phyloP scores from a whole-genome alignment of 2,797 vertebrate species.

The Chromis chromis region DNA sequence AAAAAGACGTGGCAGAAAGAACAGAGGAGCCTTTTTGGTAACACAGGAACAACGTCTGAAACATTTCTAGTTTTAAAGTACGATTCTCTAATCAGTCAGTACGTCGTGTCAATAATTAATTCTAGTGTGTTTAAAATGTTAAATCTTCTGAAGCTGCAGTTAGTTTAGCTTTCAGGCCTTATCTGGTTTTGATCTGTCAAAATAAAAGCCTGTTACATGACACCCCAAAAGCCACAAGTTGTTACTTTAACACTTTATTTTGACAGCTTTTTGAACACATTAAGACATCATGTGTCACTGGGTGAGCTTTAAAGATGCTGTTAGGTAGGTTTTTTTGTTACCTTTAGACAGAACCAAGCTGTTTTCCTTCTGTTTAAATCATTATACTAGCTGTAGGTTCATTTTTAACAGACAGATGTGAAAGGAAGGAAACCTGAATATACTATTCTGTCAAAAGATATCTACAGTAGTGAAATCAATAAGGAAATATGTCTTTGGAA shows the following conservation, averaged over 20 bases:
- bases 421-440: too few relatives aligned
- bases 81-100: too few relatives aligned
- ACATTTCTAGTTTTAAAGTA: neutral
- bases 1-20: conserved; percentile 16
- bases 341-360: neutral
- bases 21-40: neutral
- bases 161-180: neutral
- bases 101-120: too few relatives aligned
- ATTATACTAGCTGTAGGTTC: too few relatives aligned
- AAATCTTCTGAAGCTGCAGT: neutral
- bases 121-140: too few relatives aligned
- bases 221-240: conserved; percentile 3
- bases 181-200: too few relatives aligned
- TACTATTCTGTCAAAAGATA: too few relatives aligned
- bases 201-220: neutral
- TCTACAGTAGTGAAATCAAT: too few relatives aligned
- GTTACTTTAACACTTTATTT: conserved; percentile 4
- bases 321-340: neutral
- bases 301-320: neutral
- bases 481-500: too few relatives aligned
- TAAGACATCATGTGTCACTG: neutral
- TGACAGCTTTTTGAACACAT: neutral
- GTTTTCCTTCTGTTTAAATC: too few relatives aligned
- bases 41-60: neutral
- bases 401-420: too few relatives aligned